Evolutionary conservation across 2,113 vertebrate genomes (phyloP).

Genomic region (Crotophaga sulcirostris): DNA sequence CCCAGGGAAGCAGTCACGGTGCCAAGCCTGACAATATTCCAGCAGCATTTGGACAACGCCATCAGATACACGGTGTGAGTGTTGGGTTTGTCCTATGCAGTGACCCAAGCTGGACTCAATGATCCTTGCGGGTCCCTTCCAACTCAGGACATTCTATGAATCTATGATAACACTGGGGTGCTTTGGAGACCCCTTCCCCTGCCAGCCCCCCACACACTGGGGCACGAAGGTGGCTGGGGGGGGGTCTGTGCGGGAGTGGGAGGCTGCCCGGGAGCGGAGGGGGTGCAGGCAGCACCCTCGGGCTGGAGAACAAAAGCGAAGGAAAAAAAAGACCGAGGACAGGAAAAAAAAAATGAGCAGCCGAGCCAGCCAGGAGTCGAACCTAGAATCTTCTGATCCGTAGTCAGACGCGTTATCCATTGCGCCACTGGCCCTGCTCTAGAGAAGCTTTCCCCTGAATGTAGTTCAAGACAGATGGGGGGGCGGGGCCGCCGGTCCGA

Average conservation of each 20-base stretch:
- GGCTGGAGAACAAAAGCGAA: fast-evolving
- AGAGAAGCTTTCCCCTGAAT: too few relatives aligned
- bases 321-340: fast-evolving
- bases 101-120: too few relatives aligned
- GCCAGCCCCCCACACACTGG: fast-evolving
- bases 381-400: constrained; percentile 79
- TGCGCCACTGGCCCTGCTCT: constrained; percentile 75
- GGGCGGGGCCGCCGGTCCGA: fast-evolving
- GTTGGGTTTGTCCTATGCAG: too few relatives aligned
- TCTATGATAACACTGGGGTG: too few relatives aligned
- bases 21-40: too few relatives aligned
- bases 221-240: fast-evolving
- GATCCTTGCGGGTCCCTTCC: too few relatives aligned
- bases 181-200: background rate
- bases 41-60: too few relatives aligned
- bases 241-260: fast-evolving
- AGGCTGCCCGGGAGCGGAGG: fast-evolving
- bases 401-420: constrained; percentile 76
- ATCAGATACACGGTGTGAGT: too few relatives aligned
- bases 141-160: too few relatives aligned
- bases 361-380: constrained; percentile 80
- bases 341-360: fast-evolving
- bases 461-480: fast-evolving
- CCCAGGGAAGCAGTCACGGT: too few relatives aligned
- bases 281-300: fast-evolving